Evolutionary conservation across 1,140 invertebrate species (phyloP).

Genomic region (Pseudomyrmex pallidus): DNA sequence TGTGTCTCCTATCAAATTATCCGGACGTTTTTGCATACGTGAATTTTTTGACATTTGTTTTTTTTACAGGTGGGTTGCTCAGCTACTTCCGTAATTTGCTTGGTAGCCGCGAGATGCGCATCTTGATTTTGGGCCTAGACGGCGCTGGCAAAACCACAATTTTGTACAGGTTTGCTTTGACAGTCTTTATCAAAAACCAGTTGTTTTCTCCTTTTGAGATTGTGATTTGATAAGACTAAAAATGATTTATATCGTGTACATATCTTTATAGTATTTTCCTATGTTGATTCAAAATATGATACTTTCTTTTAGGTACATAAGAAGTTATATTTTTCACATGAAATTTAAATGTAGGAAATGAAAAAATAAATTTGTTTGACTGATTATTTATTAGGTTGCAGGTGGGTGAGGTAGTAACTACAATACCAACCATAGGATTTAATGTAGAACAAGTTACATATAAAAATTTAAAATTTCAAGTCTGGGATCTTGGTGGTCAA

Average conservation of each 20-base stretch:
- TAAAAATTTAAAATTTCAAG: constrained; percentile 98
- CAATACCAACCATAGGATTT: constrained; percentile 99
- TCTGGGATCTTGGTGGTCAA: constrained; percentile 99
- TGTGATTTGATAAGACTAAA: neutral
- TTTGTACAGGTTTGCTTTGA: constrained; percentile 90
- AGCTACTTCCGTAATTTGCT: constrained; percentile 97
- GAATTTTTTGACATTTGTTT: constrained; percentile 34
- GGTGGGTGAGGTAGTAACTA: constrained; percentile 99
- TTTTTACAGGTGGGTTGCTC: constrained; percentile 93
- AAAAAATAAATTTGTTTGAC: constrained; percentile 8
- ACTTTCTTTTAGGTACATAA: neutral
- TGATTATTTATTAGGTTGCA: constrained; percentile 88
- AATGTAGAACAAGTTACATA: constrained; percentile 99
- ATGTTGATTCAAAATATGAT: neutral
- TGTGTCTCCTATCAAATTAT: neutral
- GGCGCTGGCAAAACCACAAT: constrained; percentile 99
- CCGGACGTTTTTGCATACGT: neutral
- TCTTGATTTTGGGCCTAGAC: constrained; percentile 98
- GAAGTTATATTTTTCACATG: neutral
- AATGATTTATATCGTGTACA: neutral
- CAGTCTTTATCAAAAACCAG: constrained; percentile 39
- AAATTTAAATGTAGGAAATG: neutral
- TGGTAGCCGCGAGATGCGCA: constrained; percentile 98
- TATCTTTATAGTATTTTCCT: neutral
- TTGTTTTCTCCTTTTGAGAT: constrained; percentile 42